A percentile compares a stretch with the other conserved stretches of the same genome.
These are phyloP conservation scores for Andrena praecox DNA, from an alignment of 2,888 invertebrate species.

Conservation along the genomic window DNA sequence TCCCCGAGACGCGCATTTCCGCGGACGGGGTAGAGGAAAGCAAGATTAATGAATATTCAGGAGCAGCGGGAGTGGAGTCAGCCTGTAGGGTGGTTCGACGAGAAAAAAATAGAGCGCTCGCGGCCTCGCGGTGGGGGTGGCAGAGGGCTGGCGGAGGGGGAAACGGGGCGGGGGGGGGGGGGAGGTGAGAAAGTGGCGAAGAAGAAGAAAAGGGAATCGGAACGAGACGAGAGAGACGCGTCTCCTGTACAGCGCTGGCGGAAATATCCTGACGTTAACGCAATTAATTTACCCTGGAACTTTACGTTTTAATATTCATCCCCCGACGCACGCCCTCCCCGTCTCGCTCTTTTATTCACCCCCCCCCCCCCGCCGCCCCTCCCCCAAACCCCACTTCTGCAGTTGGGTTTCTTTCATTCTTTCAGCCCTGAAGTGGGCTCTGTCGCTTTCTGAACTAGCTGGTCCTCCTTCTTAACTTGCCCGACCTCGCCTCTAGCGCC, in stretches of 20 bases:
- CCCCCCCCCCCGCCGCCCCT: no score
- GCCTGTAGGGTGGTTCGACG: conserved; percentile 61
- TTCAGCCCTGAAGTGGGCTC: background rate
- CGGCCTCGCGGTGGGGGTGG: conserved; percentile 14
- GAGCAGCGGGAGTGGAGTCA: conserved; percentile 67
- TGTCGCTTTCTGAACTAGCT: conserved; percentile 11
- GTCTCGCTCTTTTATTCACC: conserved; percentile 1
- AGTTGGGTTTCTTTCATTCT: conserved; percentile 16
- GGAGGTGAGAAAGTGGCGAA: conserved; percentile 26
- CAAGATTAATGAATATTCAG: conserved; percentile 80
- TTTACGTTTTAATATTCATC: conserved; percentile 82
- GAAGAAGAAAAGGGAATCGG: conserved; percentile 23
- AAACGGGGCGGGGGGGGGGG: background rate
- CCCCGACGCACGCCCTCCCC: conserved; percentile 55
- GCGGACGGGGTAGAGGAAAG: conserved; percentile 62
- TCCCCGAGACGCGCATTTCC: conserved; percentile 66
- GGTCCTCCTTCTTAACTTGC: background rate
- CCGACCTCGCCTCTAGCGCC: conserved; percentile 33
- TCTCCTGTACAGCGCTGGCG: conserved; percentile 48
- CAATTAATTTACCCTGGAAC: conserved; percentile 80
- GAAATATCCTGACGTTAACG: conserved; percentile 80
- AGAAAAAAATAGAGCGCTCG: conserved; percentile 57
- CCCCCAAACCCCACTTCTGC: background rate
- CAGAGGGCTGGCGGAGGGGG: conserved; percentile 20
- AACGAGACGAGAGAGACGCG: conserved; percentile 29